These are phyloP conservation scores for Folsomia manolachei DNA, from an alignment of 2,888 invertebrate genomes.

Conservation along the genomic window DNA sequence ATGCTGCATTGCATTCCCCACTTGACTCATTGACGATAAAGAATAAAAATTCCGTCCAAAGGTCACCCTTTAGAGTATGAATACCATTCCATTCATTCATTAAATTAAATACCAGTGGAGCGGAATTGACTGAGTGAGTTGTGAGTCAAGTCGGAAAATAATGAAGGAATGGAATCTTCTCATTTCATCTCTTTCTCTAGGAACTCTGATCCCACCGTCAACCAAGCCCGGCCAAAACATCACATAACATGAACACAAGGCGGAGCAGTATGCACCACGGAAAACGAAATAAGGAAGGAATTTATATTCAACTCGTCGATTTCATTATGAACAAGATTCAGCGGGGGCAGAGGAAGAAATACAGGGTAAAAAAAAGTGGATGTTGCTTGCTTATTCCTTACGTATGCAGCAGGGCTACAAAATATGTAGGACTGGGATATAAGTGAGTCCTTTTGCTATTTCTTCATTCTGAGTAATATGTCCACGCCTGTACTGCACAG, in stretches of 20 bases:
- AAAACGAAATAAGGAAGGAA: constrained; percentile 24
- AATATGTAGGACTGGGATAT: no score
- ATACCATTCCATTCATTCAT: background rate
- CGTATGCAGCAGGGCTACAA: no score
- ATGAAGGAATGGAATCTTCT: background rate
- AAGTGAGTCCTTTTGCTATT: no score
- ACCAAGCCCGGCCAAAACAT: background rate
- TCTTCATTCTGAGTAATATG: no score
- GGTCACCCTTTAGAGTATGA: no score
- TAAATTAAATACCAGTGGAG: background rate
- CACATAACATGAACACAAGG: no score
- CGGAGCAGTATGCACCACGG: constrained; percentile 26
- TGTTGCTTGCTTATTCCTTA: no score
- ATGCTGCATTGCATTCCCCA: no score
- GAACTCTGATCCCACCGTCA: no score
- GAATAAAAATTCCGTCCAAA: background rate
- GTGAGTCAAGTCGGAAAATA: background rate
- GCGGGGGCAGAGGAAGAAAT: background rate
- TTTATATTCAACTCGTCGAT: constrained; percentile 36
- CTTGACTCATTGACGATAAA: background rate
- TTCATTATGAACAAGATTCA: constrained; percentile 29
- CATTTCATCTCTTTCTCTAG: no score
- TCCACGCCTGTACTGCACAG: no score
- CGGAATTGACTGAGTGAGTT: background rate
- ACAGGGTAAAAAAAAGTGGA: constrained; percentile 29